These are phyloP conservation scores for Varecia variegata DNA, from an alignment of 2,797 vertebrate genomes.

Conservation along the genomic window DNA sequence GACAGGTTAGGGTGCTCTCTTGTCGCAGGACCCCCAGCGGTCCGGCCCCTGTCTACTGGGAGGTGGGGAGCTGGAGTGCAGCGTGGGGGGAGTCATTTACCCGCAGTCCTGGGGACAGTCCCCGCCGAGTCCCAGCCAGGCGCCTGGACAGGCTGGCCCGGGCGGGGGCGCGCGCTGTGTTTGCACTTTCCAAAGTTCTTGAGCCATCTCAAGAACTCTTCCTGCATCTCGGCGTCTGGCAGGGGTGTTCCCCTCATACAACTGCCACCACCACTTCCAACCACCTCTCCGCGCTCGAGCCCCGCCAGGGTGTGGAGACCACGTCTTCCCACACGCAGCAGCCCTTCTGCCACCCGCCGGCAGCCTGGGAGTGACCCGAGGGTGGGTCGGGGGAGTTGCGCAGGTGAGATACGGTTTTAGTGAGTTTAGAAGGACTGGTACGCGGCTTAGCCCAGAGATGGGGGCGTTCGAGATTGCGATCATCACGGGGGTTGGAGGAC, in stretches of 20 bases:
- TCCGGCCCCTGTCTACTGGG: not conserved
- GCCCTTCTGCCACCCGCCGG: not conserved
- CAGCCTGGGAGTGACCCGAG: not conserved
- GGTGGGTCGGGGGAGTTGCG: not conserved
- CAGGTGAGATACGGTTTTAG: not conserved
- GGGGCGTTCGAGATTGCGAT: too few relatives aligned
- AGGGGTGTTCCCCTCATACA: not conserved
- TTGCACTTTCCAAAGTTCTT: constrained; percentile 50
- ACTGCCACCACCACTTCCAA: not conserved
- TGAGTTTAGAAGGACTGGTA: not conserved
- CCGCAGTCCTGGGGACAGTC: not conserved
- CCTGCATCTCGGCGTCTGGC: not conserved
- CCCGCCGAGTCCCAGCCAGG: not conserved
- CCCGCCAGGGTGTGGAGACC: not conserved
- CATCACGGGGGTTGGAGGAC: accelerated
- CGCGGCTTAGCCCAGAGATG: not conserved
- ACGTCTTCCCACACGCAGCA: not conserved
- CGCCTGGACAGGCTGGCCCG: not conserved
- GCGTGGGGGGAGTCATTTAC: not conserved
- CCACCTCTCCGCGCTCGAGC: not conserved
- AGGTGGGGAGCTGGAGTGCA: not conserved
- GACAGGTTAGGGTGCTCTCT: not conserved
- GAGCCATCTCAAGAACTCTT: constrained; percentile 33
- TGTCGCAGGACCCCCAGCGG: not conserved
- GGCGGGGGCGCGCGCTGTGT: not conserved